Conservation (phyloP, 1,140 invertebrate genomes). For the Zaprionus vittiger region DNA sequence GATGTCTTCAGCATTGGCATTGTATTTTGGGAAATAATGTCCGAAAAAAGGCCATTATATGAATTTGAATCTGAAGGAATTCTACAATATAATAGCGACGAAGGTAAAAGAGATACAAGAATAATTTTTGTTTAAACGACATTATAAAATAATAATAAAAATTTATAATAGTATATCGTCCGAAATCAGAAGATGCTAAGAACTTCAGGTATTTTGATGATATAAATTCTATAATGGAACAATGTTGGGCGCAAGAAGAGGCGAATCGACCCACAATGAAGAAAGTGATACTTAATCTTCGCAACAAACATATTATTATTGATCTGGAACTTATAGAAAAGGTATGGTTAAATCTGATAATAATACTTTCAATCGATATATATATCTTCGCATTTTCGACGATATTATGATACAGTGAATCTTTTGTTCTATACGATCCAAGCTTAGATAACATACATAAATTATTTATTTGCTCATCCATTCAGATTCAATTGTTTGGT, state of each 20-base stretch:
- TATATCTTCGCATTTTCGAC: too few species aligned
- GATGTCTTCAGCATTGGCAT: slow-evolving; percentile 18
- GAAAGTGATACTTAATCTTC: too few species aligned
- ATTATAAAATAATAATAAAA: not conserved
- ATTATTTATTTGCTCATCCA: too few species aligned
- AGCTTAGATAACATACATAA: too few species aligned
- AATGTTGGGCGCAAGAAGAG: not conserved
- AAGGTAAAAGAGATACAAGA: not conserved
- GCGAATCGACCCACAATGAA: not conserved
- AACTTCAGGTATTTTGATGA: not conserved
- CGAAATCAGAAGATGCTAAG: not conserved
- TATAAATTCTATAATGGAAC: not conserved
- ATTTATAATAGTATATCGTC: not conserved
- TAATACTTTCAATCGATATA: too few species aligned
- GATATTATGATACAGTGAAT: too few species aligned
- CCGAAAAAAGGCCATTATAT: not conserved
- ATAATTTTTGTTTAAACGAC: not conserved
- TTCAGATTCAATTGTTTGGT: too few species aligned
- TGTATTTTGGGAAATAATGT: slow-evolving; percentile 15
- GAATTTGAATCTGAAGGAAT: not conserved
- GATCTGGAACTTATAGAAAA: too few species aligned
- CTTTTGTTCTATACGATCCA: too few species aligned
- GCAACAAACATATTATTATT: too few species aligned
- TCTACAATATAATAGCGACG: not conserved
- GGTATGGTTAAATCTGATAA: too few species aligned